Base-by-base conservation (phyloP, 2,888 invertebrate species). In the Anthophora plumipes region DNA sequence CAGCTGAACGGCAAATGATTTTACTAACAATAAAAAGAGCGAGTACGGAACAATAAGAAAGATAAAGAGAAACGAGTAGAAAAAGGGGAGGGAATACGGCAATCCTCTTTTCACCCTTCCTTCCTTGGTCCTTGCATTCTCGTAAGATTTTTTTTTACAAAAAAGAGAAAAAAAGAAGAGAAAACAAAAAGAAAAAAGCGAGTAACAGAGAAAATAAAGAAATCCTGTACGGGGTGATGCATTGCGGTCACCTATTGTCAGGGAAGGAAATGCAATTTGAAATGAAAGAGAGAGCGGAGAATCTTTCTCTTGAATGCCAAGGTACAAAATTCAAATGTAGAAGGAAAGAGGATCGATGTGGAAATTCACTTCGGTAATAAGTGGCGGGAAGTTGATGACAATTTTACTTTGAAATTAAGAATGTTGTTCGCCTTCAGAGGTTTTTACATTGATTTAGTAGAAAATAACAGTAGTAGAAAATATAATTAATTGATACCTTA, bases 211-310 rank as follows among this genome's bases (percentile, higher is more conserved):
- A 55, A 75, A 63, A 63, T 57, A 75, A 70, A 75, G 55, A 52
- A 70, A 70, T 50, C 61, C 48, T 63, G 67, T 43, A 46, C 72
- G 46, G 12, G 12, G 63, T 70, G 63, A 76, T 76, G 63, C 57
- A 76, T 70, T 50, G 75, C 70, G 75, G 68, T 55, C 60, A 57
- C 55, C 63, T 43, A 57, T 71, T 61, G 71, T 70, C 63, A 41
- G 9, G 55, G 48, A 50, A 31, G 54, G 63, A 43, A 71, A 76
- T 31, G 61, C 20, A 70, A 70, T 76, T 70, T 55, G 25, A 50
- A 70, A 43, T 48, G 55, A 39, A n/a, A 50, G 57, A 20, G 39
- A 52, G 25, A 61, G 31, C 12, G 61, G 70, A 25, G 31, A 52
- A 41, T 50, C 71, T 59, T 50, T 31, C 37, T 25, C 57, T 59